Conservation (phyloP, 1,140 invertebrate genomes). For the Dendrolimus punctatus region DNA sequence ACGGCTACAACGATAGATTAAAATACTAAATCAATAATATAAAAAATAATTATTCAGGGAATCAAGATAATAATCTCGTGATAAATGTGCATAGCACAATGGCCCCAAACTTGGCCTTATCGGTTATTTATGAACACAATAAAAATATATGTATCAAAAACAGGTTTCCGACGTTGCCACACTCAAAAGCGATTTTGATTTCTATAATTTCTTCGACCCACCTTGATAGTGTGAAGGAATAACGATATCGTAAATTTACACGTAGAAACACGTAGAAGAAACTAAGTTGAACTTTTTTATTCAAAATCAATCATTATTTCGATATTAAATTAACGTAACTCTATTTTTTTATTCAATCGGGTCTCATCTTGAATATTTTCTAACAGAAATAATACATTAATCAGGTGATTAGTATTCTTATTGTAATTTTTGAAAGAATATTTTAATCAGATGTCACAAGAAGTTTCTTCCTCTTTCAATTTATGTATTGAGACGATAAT, state of each 20-base stretch:
- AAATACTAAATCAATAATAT: conserved; percentile 20
- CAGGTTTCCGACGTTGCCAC: not conserved
- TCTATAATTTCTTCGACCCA: no score
- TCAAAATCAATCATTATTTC: no score
- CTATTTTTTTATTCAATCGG: not conserved
- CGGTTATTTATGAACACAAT: conserved; percentile 19
- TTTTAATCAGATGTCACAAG: no score
- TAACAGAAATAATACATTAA: not conserved
- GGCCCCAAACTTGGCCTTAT: conserved; percentile 7
- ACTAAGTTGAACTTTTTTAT: no score
- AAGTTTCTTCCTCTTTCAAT: no score
- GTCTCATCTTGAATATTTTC: conserved; percentile 2
- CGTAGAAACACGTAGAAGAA: no score
- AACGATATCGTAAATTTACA: no score
- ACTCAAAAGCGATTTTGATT: no score
- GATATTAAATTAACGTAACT: no score
- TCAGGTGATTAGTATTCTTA: conserved; percentile 1
- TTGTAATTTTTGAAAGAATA: not conserved
- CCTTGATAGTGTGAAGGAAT: no score
- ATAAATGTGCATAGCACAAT: conserved; percentile 15
- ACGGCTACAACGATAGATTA: conserved; percentile 8
- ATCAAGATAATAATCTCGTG: conserved; percentile 13
- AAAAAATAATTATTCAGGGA: conserved; percentile 18
- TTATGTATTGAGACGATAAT: no score
- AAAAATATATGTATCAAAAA: conserved; percentile 8